A percentile compares a stretch with the other conserved stretches of the same genome.
Evolutionary conservation across 2,113 vertebrate genomes (phyloP).

Genomic region (Noctilio leporinus): DNA sequence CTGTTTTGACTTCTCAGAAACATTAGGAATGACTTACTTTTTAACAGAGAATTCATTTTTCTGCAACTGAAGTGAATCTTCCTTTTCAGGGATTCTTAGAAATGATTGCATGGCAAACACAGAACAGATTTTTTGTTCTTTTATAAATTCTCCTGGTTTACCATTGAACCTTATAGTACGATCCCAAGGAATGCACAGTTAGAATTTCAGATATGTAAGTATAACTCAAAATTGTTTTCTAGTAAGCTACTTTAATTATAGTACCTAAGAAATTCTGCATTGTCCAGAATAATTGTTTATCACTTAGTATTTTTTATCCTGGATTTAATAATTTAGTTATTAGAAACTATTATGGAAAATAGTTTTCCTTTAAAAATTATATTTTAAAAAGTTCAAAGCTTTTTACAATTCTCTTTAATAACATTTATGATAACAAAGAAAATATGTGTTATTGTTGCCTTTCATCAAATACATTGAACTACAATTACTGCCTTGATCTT

Average conservation of each 20-base stretch:
- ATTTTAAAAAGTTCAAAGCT: not conserved
- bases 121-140: not conserved
- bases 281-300: not conserved
- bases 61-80: not conserved
- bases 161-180: not conserved
- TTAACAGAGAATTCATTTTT: conserved; percentile 11
- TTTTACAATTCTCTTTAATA: not conserved
- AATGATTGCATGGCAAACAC: not conserved
- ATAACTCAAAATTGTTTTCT: not conserved
- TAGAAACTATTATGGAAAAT: not conserved
- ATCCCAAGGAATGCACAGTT: not conserved
- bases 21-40: conserved; percentile 43
- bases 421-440: not conserved
- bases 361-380: not conserved
- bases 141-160: not conserved
- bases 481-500: not conserved
- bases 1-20: conserved; percentile 29
- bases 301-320: not conserved
- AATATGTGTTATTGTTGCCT: not conserved
- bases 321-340: not conserved
- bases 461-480: not conserved
- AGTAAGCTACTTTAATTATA: not conserved
- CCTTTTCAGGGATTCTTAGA: not conserved
- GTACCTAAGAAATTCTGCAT: not conserved
- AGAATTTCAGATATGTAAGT: not conserved